Evolutionary conservation across 1,140 invertebrate species (phyloP).

Genomic region (Atta colombica): DNA sequence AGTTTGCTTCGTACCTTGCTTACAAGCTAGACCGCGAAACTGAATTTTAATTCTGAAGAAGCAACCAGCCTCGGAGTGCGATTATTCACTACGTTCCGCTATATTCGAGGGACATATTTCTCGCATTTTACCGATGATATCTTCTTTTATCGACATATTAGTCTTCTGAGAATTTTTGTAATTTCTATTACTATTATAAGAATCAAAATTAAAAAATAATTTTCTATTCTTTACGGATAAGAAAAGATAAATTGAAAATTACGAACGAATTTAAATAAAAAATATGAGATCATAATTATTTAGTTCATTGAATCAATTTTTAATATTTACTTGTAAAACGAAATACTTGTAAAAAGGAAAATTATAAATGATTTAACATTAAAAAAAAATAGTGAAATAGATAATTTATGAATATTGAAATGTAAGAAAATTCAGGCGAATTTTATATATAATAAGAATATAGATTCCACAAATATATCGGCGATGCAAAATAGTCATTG

Average conservation of each 20-base stretch:
- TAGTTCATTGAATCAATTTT: not conserved
- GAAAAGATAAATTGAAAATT: not conserved
- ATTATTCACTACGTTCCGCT: constrained; percentile 66
- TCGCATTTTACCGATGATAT: constrained; percentile 15
- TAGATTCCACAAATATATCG: not conserved
- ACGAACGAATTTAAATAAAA: not conserved
- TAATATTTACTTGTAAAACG: not conserved
- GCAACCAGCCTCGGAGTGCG: constrained; percentile 55
- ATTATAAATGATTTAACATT: not conserved
- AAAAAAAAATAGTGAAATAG: not conserved
- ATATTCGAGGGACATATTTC: constrained; percentile 35
- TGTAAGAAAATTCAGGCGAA: not conserved
- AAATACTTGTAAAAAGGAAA: not conserved
- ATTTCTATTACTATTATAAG: not conserved
- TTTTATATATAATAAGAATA: not conserved
- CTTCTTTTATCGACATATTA: constrained; percentile 13
- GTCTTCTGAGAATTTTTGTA: not conserved
- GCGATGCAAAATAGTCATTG: not conserved
- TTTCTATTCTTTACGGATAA: not conserved
- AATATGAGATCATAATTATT: not conserved
- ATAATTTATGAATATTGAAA: not conserved
- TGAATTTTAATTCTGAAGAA: constrained; percentile 81
- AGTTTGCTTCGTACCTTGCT: constrained; percentile 78
- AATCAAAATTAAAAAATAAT: not conserved
- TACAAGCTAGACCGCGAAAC: constrained; percentile 77